Conservation (phyloP, 64 coral and sea anemone genomes). For the Montipora sp. region DNA sequence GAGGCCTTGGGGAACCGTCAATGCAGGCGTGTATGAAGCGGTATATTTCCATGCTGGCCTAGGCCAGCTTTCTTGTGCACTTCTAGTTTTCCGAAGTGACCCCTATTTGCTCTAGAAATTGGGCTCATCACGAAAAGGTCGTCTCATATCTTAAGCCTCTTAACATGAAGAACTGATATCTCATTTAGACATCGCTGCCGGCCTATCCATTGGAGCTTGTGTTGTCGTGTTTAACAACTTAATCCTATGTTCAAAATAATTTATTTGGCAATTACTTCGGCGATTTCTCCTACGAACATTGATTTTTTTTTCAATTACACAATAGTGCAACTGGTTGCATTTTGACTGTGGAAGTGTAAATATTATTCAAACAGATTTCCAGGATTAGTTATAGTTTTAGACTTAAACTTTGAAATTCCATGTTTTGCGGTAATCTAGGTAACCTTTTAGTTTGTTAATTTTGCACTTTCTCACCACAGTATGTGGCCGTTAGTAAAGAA, state of each 20-base stretch:
- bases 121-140: slow-evolving; percentile 16
- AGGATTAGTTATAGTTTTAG: background rate
- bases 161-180: slow-evolving; percentile 42
- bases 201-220: slow-evolving; percentile 8
- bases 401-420: background rate
- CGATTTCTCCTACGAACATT: background rate
- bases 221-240: slow-evolving; percentile 5
- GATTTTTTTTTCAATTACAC: background rate
- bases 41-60: background rate
- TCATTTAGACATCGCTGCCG: background rate
- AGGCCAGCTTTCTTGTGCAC: background rate
- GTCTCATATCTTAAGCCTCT: slow-evolving; percentile 31
- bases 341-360: background rate
- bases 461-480: slow-evolving; percentile 22
- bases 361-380: background rate
- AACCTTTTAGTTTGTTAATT: background rate
- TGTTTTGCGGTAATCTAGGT: slow-evolving; percentile 1
- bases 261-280: background rate
- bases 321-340: background rate
- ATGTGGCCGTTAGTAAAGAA: slow-evolving; percentile 3
- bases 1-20: background rate
- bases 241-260: background rate
- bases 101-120: slow-evolving; percentile 31
- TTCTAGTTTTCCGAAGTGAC: slow-evolving; percentile 22
- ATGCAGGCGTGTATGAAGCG: background rate